Evolutionary conservation across 2,797 vertebrate species (phyloP), one percentile per base, ranked within the genome.

Genomic region (Myotis findleyi): DNA sequence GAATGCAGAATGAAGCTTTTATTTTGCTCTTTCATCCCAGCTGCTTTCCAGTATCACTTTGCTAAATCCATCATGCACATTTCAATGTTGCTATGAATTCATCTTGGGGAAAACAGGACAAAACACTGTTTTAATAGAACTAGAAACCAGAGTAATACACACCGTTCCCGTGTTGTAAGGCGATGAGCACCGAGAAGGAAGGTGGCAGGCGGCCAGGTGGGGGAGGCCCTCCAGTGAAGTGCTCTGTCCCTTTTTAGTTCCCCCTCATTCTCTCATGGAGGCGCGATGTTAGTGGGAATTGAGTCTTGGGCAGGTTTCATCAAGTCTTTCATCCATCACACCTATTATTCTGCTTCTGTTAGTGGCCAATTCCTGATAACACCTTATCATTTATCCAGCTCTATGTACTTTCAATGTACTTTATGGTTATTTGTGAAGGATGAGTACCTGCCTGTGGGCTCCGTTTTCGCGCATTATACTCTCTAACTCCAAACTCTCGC

Each of bases 301-400:
- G 81, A 89, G 44, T 5, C 30, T 59, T 77, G 25, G 23, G 12
- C 79, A 88, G 7, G 4, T 91, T 59, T 5, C 64, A 55, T 87
- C 25, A 95, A 89, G 30, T 30, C 47, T 89, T 95, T 85, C 69
- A 94, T 94, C 11, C 21, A 91, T 93, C 91, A 94, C 3, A 57
- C 16, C 27, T 18, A 12, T 36, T 91, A 66, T 33, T 92, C n/a
- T 89, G 55, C 66, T 92, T 92, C 30, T 44, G 49, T 82, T 55
- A 59, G 64, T 86, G 55, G 76, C 72, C 23, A 66, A 47, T 17
- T 10, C 41, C n/a, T 88, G 82, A 75, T 57, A 68, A 81, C 81
- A 87, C 69, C 13, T 73, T 73, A 66, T 47, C 44, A 68, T 16
- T 94, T 93, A 30, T 57, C 10, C n/a, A 72, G 66, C 5, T 88